A percentile compares a stretch with the other conserved stretches of the same genome.
These are phyloP conservation scores for Metridium senile DNA, from an alignment of 92 coral and sea anemone species.

Conservation along the genomic window DNA sequence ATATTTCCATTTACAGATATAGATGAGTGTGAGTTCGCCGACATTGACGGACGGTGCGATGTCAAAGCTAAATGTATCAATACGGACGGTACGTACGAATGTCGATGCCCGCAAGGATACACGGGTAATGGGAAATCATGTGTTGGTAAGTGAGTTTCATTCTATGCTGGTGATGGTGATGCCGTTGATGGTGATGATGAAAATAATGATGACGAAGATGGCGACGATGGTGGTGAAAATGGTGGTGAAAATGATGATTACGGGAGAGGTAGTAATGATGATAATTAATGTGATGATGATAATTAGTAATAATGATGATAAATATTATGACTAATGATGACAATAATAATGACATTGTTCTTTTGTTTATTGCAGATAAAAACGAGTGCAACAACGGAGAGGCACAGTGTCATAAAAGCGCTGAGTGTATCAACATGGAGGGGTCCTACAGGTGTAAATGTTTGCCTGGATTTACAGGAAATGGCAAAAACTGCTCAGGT, in stretches of 20 bases:
- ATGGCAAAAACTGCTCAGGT: conserved; percentile 62
- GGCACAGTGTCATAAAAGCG: conserved; percentile 39
- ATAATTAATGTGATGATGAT: no score
- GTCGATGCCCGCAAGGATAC: neutral
- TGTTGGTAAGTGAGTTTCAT: conserved; percentile 15
- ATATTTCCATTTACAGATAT: neutral
- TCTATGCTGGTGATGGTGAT: no score
- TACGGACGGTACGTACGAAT: conserved; percentile 4
- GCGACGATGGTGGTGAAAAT: no score
- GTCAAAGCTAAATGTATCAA: neutral
- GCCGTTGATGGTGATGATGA: no score
- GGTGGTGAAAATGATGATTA: no score
- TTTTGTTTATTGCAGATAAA: conserved; percentile 17
- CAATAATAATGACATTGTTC: neutral
- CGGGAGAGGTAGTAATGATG: no score
- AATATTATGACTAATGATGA: no score
- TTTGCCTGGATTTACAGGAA: conserved; percentile 55
- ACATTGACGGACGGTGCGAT: neutral
- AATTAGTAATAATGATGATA: no score
- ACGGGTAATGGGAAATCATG: neutral
- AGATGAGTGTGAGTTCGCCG: conserved; percentile 10
- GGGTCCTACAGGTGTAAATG: conserved; percentile 64
- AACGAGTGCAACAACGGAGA: conserved; percentile 47
- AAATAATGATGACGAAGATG: no score
- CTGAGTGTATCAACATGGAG: conserved; percentile 51